Conservation (phyloP, 2,888 invertebrate species). For the Amphipyra tragopoginis region DNA sequence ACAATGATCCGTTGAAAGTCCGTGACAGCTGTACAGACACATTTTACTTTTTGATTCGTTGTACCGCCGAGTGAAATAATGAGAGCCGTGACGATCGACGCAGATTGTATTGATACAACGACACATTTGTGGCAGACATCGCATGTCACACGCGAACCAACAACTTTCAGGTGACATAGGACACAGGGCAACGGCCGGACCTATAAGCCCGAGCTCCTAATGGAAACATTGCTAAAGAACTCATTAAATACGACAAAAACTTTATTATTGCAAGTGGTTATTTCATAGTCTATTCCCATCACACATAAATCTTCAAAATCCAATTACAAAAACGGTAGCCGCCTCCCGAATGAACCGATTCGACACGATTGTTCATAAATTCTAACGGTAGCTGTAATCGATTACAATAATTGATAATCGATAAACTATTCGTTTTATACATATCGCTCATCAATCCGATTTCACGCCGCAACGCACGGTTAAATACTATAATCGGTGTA, state of each 20-base stretch:
- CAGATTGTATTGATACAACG: conserved; percentile 57
- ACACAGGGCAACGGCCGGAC: conserved; percentile 21
- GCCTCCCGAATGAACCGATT: conserved; percentile 76
- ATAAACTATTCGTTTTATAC: conserved; percentile 73
- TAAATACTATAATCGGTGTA: conserved; percentile 78
- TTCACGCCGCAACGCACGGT: conserved; percentile 78
- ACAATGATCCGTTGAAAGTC: not conserved
- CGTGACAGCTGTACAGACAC: not conserved
- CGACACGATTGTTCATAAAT: conserved; percentile 74
- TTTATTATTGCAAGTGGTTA: no score
- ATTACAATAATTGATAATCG: conserved; percentile 71
- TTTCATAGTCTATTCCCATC: conserved; percentile 19
- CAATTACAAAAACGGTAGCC: conserved; percentile 72
- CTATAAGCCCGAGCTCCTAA: not conserved
- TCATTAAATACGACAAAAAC: conserved; percentile 42
- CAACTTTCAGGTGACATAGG: conserved; percentile 1
- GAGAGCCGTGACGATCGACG: conserved; percentile 63
- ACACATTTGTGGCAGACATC: conserved; percentile 40
- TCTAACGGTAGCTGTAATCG: conserved; percentile 72
- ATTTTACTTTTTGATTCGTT: conserved; percentile 19
- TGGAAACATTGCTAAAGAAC: conserved; percentile 35
- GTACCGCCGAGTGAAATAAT: conserved; percentile 60
- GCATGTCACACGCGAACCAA: conserved; percentile 61
- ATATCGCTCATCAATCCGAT: conserved; percentile 81
- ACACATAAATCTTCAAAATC: conserved; percentile 61